Base-by-base conservation (phyloP, 2,113 vertebrate species). In the Spheniscus mendiculus region DNA sequence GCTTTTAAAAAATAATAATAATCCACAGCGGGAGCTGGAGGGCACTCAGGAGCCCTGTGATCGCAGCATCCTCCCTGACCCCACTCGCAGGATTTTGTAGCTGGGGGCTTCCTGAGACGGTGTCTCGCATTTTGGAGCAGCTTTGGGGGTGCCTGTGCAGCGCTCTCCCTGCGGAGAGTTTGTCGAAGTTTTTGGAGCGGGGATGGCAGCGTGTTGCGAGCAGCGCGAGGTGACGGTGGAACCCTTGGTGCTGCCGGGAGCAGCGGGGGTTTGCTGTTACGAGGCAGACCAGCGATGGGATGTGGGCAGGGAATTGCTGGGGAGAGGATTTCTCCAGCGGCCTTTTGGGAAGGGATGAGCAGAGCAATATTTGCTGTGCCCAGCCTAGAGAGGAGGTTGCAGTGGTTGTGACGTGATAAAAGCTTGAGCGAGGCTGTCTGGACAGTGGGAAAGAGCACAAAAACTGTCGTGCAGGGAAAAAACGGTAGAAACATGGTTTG, bases 81-180 rank as follows among this genome's bases (percentile, higher is more conserved):
- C 22, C 1, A 0, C 58, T 83, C 4, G 0, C 16, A 5, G 16
- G 34, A 26, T 72, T 83, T 44, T 65, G 49, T 56, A 52, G 36
- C 23, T 10, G 42, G 42, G 50, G 25, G 14, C 38, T 93, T 61
- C 21, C n/a, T 42, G 29, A 71, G 47, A 10, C 0, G 1, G 22
- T 6, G 1, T 29, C 30, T 26, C 3, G 44, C 4, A 2, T 71
- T 80, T 27, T 4, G 8, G 76, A 55, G 52, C 32, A 4, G 38
- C 15, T 22, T 26, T 26, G 20, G 26, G 34, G 21, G 6, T 38
- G 27, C 27, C 36, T 18, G 58, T n/a, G 70, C 61, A 27, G 59
- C 0, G 2, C 25, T 76, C 5, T 78, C 21, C 26, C 40, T 3
- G 3, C 0, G 0, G 36, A 67, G 85, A 73, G 53, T 52, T 50